phyloP scores from a whole-genome alignment of 2,888 invertebrate species.

The Heliconius ethilla region DNA sequence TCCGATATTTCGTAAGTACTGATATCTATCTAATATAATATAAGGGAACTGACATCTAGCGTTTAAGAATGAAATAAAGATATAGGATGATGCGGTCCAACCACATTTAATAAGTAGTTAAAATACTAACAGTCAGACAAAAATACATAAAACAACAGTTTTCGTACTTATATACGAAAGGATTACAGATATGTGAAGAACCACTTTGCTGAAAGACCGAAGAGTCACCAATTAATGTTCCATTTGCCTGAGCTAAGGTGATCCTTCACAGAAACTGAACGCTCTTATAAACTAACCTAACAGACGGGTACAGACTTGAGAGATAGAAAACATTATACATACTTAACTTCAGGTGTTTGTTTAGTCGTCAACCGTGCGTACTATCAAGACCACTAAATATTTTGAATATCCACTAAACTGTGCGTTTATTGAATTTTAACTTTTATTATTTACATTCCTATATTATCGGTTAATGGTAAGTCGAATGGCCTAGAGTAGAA shows the following conservation, averaged over 20 bases:
- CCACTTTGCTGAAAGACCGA: slow-evolving; percentile 18
- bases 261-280: slow-evolving; percentile 55
- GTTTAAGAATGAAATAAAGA: slow-evolving; percentile 65
- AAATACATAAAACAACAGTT: slow-evolving; percentile 54
- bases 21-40: slow-evolving; percentile 39
- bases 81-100: slow-evolving; percentile 48
- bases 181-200: slow-evolving; percentile 55
- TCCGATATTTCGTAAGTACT: slow-evolving; percentile 18
- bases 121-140: slow-evolving; percentile 65
- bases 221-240: background rate
- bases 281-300: slow-evolving; percentile 66
- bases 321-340: slow-evolving; percentile 69
- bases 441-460: slow-evolving; percentile 73
- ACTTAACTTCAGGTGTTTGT: slow-evolving; percentile 65
- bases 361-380: slow-evolving; percentile 67
- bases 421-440: slow-evolving; percentile 77
- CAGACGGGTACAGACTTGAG: slow-evolving; percentile 69
- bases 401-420: slow-evolving; percentile 79
- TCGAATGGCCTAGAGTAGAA: slow-evolving; percentile 62
- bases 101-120: slow-evolving; percentile 21
- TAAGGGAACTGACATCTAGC: slow-evolving; percentile 60
- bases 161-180: slow-evolving; percentile 63
- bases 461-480: slow-evolving; percentile 58
- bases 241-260: slow-evolving; percentile 47
- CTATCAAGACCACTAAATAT: slow-evolving; percentile 76